These are phyloP conservation scores for Mythimna pallens DNA, from an alignment of 2,888 invertebrate genomes.

Conservation along the genomic window DNA sequence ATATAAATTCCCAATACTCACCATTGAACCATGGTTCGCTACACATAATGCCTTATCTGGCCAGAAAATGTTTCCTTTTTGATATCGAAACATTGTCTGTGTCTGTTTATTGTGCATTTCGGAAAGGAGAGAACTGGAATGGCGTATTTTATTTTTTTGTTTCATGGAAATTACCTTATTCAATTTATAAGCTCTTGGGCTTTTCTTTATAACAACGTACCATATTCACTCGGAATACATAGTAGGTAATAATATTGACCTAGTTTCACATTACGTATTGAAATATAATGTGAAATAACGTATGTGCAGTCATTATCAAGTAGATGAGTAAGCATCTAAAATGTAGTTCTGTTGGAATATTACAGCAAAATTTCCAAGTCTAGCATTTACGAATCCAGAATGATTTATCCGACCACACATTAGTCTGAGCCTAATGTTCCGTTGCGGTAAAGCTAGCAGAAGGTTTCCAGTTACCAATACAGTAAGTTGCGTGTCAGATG, in stretches of 20 bases:
- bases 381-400: slow-evolving; percentile 21
- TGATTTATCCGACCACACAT: slow-evolving; percentile 46
- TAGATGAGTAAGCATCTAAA: background rate
- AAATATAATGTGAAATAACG: background rate
- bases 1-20: slow-evolving; percentile 52
- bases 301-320: background rate
- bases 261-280: background rate
- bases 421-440: slow-evolving; percentile 48
- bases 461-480: slow-evolving; percentile 53
- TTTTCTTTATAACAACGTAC: background rate
- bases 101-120: slow-evolving; percentile 26
- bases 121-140: background rate
- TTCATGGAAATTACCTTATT: background rate
- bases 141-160: background rate
- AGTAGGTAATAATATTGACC: too few species aligned
- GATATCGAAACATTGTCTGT: slow-evolving; percentile 25
- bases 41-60: slow-evolving; percentile 49
- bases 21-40: slow-evolving; percentile 51
- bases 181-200: background rate
- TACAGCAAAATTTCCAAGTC: background rate
- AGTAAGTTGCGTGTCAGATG: slow-evolving; percentile 74
- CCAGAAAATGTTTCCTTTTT: slow-evolving; percentile 39
- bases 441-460: slow-evolving; percentile 51
- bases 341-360: background rate
- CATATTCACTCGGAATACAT: background rate